Conservation (phyloP, 1,140 invertebrate species). For the Cephus cinctus region DNA sequence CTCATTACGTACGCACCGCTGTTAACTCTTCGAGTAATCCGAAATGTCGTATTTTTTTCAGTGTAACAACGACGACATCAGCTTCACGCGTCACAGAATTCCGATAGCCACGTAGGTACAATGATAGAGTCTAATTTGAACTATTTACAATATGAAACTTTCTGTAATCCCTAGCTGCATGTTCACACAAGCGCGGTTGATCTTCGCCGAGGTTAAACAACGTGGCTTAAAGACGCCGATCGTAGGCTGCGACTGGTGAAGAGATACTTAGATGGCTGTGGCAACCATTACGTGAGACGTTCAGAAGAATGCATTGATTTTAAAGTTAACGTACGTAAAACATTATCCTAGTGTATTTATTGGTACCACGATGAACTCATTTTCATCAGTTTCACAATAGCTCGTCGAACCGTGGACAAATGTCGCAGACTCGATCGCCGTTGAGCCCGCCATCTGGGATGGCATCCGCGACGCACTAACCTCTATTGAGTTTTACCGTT, state of each 20-base stretch:
- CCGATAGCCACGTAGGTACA: conserved; percentile 16
- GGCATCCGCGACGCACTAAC: neutral
- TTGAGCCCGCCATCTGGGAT: too few relatives aligned
- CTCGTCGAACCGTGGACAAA: too few relatives aligned
- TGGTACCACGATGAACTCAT: neutral
- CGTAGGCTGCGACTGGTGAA: too few relatives aligned
- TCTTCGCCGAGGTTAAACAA: conserved; percentile 9
- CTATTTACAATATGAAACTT: conserved; percentile 44
- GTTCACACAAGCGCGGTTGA: conserved; percentile 33
- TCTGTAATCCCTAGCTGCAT: conserved; percentile 30
- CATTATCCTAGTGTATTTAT: too few relatives aligned
- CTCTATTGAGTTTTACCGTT: neutral
- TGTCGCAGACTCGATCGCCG: too few relatives aligned
- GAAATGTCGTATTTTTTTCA: neutral
- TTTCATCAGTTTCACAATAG: neutral
- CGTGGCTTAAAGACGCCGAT: too few relatives aligned
- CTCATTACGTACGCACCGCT: neutral
- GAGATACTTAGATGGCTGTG: too few relatives aligned
- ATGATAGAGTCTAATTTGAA: conserved; percentile 39
- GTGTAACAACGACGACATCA: conserved; percentile 9
- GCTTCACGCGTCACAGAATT: too few relatives aligned
- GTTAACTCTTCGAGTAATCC: neutral
- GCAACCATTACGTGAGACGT: too few relatives aligned
- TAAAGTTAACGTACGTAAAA: too few relatives aligned
- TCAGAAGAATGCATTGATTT: too few relatives aligned